phyloP scores from a whole-genome alignment of 37 sponge, comb jelly and placozoan species.

The Halisarca cf. caerulea region DNA sequence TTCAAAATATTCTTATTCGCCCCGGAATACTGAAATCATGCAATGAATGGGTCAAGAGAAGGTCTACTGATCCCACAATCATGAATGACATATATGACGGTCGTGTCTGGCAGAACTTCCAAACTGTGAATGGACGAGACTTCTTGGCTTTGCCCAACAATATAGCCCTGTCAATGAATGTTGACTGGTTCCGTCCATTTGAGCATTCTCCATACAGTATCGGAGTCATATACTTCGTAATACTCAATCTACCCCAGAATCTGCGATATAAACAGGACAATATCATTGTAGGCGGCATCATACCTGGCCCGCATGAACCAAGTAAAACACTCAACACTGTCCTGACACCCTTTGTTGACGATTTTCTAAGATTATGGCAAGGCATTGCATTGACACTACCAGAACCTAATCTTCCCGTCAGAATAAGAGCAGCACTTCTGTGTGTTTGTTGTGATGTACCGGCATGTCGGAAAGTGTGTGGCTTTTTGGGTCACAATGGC shows the following conservation, averaged over 20 bases:
- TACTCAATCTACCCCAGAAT: constrained; percentile 33
- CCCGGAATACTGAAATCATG: constrained; percentile 38
- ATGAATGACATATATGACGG: constrained; percentile 56
- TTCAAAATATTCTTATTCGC: background rate
- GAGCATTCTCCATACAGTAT: constrained; percentile 27
- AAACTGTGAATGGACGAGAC: background rate
- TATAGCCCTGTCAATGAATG: constrained; percentile 42
- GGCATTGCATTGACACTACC: constrained; percentile 12
- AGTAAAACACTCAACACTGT: constrained; percentile 19
- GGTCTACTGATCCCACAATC: background rate
- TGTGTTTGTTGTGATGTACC: constrained; percentile 53
- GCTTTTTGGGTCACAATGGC: constrained; percentile 32
- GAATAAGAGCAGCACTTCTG: constrained; percentile 29
- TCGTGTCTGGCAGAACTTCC: constrained; percentile 35
- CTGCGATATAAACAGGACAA: constrained; percentile 36
- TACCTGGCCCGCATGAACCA: constrained; percentile 65
- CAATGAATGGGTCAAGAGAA: constrained; percentile 37
- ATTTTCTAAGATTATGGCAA: constrained; percentile 31
- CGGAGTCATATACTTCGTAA: constrained; percentile 6
- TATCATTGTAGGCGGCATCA: constrained; percentile 36
- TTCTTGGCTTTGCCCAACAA: constrained; percentile 19
- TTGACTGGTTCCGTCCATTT: constrained; percentile 50
- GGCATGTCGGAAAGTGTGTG: constrained; percentile 47
- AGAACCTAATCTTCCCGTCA: background rate
- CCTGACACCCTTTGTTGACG: constrained; percentile 39